Evolutionary conservation across 2,888 invertebrate species (phyloP), one percentile per base, ranked within the genome.

Genomic region (Megastigmus dorsalis): DNA sequence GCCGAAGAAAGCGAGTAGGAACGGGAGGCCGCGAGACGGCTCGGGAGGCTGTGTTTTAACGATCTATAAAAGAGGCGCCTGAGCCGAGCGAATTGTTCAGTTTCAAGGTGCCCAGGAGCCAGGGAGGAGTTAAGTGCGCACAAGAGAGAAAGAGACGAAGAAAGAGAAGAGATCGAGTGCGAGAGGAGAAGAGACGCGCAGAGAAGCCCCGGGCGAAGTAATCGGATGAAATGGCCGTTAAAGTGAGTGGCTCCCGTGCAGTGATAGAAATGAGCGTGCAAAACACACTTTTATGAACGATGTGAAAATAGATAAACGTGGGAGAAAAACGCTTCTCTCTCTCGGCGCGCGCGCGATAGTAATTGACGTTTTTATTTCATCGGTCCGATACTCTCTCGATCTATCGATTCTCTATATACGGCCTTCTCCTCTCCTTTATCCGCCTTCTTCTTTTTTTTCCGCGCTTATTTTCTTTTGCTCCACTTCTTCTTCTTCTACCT

Each of bases 61-160:
- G 67, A 52, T 60, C 66, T 80, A 81, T 81, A 81, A 80, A 81
- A 80, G 80, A 75, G 67, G 54, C 71, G 68, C 65, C 68, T 41
- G 54, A 65, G 52, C 52, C 10, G 38, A 68, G 73, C 60, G 55
- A 60, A 63, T 69, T 60, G 76, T 76, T 80, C 78, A 80, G 80
- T 80, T 66, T 69, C 41, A 55, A 74, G 60, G 50, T 55, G 59
- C 48, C 7, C 20, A 13, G 36, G 18, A 48, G 33, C 38, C n/a
- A 18, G 20, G 9, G 15, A 23, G 10, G 23, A 66, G 54, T 48
- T 36, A 5, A 54, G 54, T 33, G 38, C 57, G 30, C 33, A 48
- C 20, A 57, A 15, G 41, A 38, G 36, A 30, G 28, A 30, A 20
- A 23, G 20, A 20, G 18, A 57, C 20, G 23, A 28, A 20, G 13